Base-by-base conservation (phyloP, 2,888 invertebrate genomes). In the Ctena decussata region DNA sequence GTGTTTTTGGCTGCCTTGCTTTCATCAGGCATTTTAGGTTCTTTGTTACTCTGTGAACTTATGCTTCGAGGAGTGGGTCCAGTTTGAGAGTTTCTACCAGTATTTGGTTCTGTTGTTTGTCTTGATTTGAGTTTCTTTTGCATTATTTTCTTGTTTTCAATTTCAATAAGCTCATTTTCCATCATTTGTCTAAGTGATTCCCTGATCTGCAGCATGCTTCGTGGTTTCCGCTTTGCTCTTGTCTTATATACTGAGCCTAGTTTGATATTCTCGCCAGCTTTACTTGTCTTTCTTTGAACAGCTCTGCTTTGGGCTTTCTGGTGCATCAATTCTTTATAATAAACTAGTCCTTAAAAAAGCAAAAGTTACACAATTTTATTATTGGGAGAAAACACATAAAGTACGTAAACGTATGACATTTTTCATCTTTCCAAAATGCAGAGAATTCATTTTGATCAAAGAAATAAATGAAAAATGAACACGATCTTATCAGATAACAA, bases 291-390 rank as follows among this genome's bases (percentile, higher is more conserved):
- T 21, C 86, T 73, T 49, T 86, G 86, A 30, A 86, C 80, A 65
- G 91, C 92, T 11, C 94, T 77, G 21, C 89, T 84, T 75, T 91
- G 86, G 11, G 94, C 94, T 82, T 93, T 94, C 77, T 94, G 93
- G 46, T 93, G 90, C 95, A 94, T 94, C 27, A 93, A 85, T 41
- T 94, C 93, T 21, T 93, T 93, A 74, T 93, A 94, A 80, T 94
- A 95, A 21, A 94, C 90, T 0, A 92, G 88, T 0, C 94, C 94
- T 24, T 92, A 87, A 12, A 93, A 35, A 65, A 18, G 32, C 1
- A 65, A 35, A 35, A 65, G 18, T 12, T 15, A 11, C 15, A 41
- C 8, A 41, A 41, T 41, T 41, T 41, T 6, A n/a, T n/a, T n/a
- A n/a, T n/a, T n/a, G n/a, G n/a, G n/a, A n/a, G n/a, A n/a, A n/a